Percentiles rank a stretch among this genome's conserved stretches.
These are phyloP conservation scores for Synanthedon vespiformis DNA, from an alignment of 2,888 invertebrate species.

Conservation along the genomic window DNA sequence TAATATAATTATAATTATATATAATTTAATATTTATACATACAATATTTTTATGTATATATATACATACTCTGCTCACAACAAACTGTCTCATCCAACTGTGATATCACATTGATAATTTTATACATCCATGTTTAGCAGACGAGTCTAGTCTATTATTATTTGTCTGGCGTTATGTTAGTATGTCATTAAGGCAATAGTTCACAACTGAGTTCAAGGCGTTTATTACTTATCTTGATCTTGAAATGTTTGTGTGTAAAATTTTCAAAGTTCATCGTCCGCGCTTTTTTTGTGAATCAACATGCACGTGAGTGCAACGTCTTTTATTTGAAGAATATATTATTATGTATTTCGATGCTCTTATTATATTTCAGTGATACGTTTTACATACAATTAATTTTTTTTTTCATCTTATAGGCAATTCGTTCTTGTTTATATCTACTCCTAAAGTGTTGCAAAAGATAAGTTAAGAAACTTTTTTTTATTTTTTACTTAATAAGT, in stretches of 20 bases:
- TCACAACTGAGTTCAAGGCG: conserved; percentile 19
- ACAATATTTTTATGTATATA: too few species aligned
- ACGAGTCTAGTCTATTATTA: conserved; percentile 20
- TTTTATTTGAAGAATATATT: neutral
- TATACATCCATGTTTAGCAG: conserved; percentile 9
- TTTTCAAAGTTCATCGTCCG: neutral
- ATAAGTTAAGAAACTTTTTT: too few species aligned
- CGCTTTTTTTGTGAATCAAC: neutral
- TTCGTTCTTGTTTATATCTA: too few species aligned
- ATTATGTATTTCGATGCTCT: neutral
- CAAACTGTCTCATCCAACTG: conserved; percentile 4
- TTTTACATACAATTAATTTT: too few species aligned
- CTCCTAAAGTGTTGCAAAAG: too few species aligned
- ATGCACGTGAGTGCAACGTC: too few species aligned
- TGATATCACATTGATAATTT: neutral
- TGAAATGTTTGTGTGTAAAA: conserved; percentile 4
- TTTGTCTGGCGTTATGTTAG: conserved; percentile 11
- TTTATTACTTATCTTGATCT: conserved; percentile 18
- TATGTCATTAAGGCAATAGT: conserved; percentile 21
- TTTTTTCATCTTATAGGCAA: too few species aligned
- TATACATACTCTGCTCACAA: too few species aligned
- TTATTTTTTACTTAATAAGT: too few species aligned
- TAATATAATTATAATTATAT: too few species aligned
- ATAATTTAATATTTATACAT: too few species aligned
- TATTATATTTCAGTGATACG: too few species aligned